Evolutionary conservation across 2,113 vertebrate genomes (phyloP).

Genomic region (Nycticebus coucang): DNA sequence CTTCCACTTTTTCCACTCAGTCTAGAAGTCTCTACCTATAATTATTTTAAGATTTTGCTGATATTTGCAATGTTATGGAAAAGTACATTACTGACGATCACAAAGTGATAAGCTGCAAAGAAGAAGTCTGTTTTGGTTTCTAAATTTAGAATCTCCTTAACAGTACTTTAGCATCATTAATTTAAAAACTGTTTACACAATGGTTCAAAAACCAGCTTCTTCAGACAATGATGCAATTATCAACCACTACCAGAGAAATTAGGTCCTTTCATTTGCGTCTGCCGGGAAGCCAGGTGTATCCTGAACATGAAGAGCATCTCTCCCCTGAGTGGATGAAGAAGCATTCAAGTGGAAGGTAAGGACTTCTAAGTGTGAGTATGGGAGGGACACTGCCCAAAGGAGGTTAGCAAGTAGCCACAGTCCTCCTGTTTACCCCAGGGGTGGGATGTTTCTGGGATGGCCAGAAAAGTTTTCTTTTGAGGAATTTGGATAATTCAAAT

Average conservation of each 20-base stretch:
- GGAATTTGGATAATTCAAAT: too few species aligned
- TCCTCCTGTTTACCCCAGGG: too few species aligned
- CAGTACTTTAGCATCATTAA: slow-evolving; percentile 57
- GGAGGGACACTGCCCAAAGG: too few species aligned
- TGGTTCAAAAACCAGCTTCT: slow-evolving; percentile 57
- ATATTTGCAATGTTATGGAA: slow-evolving; percentile 15
- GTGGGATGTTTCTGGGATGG: too few species aligned
- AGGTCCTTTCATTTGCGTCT: too few species aligned
- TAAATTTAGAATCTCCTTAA: slow-evolving; percentile 68
- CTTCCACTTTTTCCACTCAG: slow-evolving; percentile 22
- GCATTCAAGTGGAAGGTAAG: too few species aligned
- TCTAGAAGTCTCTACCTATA: not conserved
- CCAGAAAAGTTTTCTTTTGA: too few species aligned
- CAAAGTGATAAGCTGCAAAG: not conserved
- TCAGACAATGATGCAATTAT: slow-evolving; percentile 55
- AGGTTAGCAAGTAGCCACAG: too few species aligned
- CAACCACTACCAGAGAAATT: slow-evolving; percentile 43
- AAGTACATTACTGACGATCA: slow-evolving; percentile 37
- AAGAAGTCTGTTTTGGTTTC: slow-evolving; percentile 50
- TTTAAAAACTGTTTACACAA: slow-evolving; percentile 47
- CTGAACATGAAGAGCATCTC: too few species aligned
- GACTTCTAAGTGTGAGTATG: too few species aligned
- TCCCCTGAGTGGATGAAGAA: too few species aligned
- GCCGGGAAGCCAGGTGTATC: too few species aligned
- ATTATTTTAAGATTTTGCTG: slow-evolving; percentile 40